A percentile compares a stretch with the other conserved stretches of the same genome.
Conservation (phyloP, 92 coral and sea anemone species). For the Zoanthus sansibaricus region DNA sequence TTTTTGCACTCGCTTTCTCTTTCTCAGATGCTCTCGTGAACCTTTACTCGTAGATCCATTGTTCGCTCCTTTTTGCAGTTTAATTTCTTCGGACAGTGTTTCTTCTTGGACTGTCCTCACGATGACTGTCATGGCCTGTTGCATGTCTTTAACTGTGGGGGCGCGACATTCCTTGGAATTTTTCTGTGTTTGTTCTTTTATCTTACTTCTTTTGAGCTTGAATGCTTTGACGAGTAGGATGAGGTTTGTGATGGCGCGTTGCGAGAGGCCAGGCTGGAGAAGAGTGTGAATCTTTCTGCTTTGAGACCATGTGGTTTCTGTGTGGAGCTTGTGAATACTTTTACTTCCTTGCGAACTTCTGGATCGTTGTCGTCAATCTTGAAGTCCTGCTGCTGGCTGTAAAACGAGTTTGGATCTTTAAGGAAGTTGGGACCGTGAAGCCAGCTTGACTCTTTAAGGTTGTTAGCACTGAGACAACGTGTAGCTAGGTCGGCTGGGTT, state of each 20-base stretch:
- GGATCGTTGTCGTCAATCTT: conserved; percentile 41
- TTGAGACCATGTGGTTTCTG: not conserved
- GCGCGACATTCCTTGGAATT: not conserved
- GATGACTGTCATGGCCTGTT: conserved; percentile 24
- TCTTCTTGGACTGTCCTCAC: not conserved
- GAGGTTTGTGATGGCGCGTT: not conserved
- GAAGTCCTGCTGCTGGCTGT: conserved; percentile 4
- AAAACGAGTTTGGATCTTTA: not conserved
- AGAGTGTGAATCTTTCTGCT: conserved; percentile 22
- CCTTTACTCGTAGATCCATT: not conserved
- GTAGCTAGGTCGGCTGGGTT: conserved; percentile 57
- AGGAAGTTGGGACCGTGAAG: conserved; percentile 57
- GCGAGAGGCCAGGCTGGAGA: conserved; percentile 31
- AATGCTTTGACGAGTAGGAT: too few relatives aligned
- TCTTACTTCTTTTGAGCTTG: too few relatives aligned
- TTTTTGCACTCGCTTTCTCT: not conserved
- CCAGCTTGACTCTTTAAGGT: conserved; percentile 46
- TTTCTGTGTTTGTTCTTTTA: too few relatives aligned
- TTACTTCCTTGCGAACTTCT: conserved; percentile 57
- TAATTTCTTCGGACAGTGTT: not conserved
- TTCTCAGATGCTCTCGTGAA: not conserved
- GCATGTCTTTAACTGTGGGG: conserved; percentile 14
- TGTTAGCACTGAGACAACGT: conserved; percentile 38
- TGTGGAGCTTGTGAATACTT: not conserved
- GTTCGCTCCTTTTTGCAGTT: not conserved